Base-by-base conservation (phyloP, 2,113 vertebrate species). In the Eulemur rufifrons region DNA sequence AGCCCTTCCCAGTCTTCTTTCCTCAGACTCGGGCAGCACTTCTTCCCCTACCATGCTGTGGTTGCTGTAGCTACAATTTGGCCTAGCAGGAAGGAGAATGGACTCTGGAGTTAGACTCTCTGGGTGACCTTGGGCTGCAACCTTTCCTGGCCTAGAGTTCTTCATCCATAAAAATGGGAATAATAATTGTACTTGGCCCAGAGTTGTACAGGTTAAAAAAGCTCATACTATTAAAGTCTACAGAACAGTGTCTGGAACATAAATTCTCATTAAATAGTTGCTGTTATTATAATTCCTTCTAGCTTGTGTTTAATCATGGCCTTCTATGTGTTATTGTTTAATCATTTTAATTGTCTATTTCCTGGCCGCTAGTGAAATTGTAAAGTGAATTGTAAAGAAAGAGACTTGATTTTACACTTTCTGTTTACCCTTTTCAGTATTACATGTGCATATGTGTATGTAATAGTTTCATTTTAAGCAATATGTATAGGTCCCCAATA, bases 101-200 rank as follows among this genome's bases (percentile, higher is more conserved):
- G 13, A 34, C 42, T 45, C 84, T 61, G 86, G 73, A 69, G 69
- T 45, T 56, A 34, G 52, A 59, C 45, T 61, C 21, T 59, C 82
- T 54, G 1, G 32, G 27, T 54, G 27, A 68, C 64, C 5, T 25
- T 52, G n/a, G 39, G 8, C 69, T 90, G 5, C 68, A 66, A 83
- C 15, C 52, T 86, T 80, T 50, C n/a, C 45, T 76, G 47, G 6
- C 78, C 63, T 47, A 13, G n/a, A 84, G 80, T 85, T 81, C 87
- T 69, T 87, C 64, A 59, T 85, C 80, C 95, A 23, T 84, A 88
- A 84, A 92, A 95, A 56, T 45, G 7, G 59, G 76, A 68, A 25
- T 54, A 29, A 37, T 68, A 50, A 50, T 61, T 88, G 23, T n/a
- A 59, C 10, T 66, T 76, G 27, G 64, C 56, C 61, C 32, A 56